Evolutionary conservation across 2,113 vertebrate species (phyloP), one percentile per base, ranked within the genome.

Genomic region (Psammodynastes pulverulentus): DNA sequence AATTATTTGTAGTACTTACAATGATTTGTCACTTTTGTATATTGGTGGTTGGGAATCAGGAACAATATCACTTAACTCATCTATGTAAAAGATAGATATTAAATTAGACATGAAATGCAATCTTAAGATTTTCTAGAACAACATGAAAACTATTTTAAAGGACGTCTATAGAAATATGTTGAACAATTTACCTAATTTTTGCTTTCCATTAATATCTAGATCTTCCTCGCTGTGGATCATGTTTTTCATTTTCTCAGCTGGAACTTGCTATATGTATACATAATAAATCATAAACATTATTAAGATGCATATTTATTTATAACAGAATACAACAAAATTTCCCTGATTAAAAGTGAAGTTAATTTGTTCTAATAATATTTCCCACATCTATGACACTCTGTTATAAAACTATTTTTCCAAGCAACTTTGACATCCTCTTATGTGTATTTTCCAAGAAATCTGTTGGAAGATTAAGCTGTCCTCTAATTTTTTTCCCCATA

Each of bases 11-110:
- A 93, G 24, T 95, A 97, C 99, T 98, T 98, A 99, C 99, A 86
- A 58, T 94, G 93, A 86, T 91, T 94, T 96, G 62, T 48, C 95
- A 93, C 58, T 94, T 95, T 79, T 97, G 23, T 5, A 86, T 67
- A 5, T 89, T 92, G 97, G 97, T 92, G 97, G 97, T 95, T 98
- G 98, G 46, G 97, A 98, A 95, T 98, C 98, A 87, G 98, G 97
- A 92, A 98, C 95, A 95, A 97, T 86, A 92, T 97, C 96, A 49
- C 95, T 95, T 13, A 91, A 94, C 85, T 96, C 94, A 93, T 97
- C 99, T 99, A 97, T 96, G 96, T 84, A 23, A 97, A 95, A 91
- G 39, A 97, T 7, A 97, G 91, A 94, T 54, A 92, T 67, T 17
- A 87, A 45, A 23, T 46, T 87, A 95, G 45, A 84, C 85, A 90